A percentile compares a stretch with the other conserved stretches of the same genome.
Conservation (phyloP, 2,113 vertebrate species). For the Hydropotes inermis region DNA sequence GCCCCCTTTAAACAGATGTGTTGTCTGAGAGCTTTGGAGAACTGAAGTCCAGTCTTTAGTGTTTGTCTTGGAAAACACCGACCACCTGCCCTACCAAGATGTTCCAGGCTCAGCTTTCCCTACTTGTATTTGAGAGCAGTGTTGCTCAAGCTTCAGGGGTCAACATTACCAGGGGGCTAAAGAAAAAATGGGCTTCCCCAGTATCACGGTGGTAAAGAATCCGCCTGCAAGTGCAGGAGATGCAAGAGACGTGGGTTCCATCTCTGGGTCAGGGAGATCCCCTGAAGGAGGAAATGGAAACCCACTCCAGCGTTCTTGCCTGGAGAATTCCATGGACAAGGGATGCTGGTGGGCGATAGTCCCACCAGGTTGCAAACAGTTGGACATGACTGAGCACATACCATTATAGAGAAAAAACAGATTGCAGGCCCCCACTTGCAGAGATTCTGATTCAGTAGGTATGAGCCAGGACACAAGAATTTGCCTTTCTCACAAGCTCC, state of each 20-base stretch:
- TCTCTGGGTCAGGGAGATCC: not conserved
- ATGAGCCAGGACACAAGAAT: not conserved
- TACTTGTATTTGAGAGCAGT: not conserved
- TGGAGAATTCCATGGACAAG: not conserved
- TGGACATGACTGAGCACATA: not conserved
- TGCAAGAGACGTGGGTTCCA: not conserved
- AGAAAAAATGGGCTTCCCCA: not conserved
- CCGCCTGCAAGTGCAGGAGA: not conserved
- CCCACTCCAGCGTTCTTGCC: not conserved
- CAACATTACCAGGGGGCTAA: not conserved
- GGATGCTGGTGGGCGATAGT: not conserved
- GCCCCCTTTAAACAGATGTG: rapidly evolving
- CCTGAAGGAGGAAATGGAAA: not conserved
- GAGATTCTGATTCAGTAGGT: not conserved
- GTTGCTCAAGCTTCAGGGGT: not conserved
- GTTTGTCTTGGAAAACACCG: not conserved
- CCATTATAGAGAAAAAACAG: not conserved
- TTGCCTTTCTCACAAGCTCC: not conserved
- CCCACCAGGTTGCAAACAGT: not conserved
- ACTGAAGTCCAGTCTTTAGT: not conserved
- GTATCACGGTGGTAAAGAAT: not conserved
- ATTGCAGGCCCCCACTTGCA: not conserved
- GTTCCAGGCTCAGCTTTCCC: not conserved
- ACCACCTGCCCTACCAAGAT: not conserved
- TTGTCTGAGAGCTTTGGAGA: not conserved